A percentile compares a stretch with the other conserved stretches of the same genome.
Conservation (phyloP, 1,140 invertebrate genomes). For the Pomacea maculata region DNA sequence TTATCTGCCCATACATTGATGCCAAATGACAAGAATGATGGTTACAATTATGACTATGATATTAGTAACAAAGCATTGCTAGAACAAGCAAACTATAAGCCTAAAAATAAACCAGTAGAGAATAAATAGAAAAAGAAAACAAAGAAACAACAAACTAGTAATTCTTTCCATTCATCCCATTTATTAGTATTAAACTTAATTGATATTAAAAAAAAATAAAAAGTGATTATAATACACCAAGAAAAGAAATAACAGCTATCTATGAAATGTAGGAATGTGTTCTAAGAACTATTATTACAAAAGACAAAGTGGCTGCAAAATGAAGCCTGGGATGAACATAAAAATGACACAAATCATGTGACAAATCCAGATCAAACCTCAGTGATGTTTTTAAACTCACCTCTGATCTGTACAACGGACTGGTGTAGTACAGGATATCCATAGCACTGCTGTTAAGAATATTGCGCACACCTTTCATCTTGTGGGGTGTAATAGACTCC, state of each 20-base stretch:
- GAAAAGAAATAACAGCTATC: not conserved
- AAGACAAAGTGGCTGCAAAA: not conserved
- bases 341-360: not conserved
- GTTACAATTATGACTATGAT: no score
- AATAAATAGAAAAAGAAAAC: no score
- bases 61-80: no score
- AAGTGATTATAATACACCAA: no score
- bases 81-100: no score
- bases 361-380: not conserved
- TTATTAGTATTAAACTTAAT: no score
- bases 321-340: not conserved
- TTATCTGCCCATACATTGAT: slow-evolving; percentile 67
- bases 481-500: slow-evolving; percentile 77
- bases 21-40: no score
- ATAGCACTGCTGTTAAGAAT: slow-evolving; percentile 80
- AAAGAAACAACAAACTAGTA: no score
- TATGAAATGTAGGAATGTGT: not conserved
- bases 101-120: no score
- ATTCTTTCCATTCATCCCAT: no score
- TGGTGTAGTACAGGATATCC: slow-evolving; percentile 86
- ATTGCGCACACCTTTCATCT: slow-evolving; percentile 72
- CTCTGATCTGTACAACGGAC: slow-evolving; percentile 80
- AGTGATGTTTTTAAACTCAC: slow-evolving; percentile 49
- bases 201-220: no score
- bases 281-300: not conserved